Percentiles rank a stretch among this genome's conserved stretches.
These are phyloP conservation scores for Bovichtus variegatus DNA, from an alignment of 2,797 vertebrate species.

Conservation along the genomic window DNA sequence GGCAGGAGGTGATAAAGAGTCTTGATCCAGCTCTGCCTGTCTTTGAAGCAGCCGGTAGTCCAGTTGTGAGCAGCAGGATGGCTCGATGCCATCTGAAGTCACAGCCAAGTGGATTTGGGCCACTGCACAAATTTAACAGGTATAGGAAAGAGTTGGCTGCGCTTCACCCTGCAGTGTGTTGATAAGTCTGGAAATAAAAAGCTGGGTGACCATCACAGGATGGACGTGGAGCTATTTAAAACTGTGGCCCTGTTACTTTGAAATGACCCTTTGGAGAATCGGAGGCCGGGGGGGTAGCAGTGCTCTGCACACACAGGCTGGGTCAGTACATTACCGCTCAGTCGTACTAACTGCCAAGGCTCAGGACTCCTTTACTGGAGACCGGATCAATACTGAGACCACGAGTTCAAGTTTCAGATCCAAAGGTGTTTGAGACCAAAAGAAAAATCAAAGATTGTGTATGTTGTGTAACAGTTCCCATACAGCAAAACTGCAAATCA, in stretches of 20 bases:
- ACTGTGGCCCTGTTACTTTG: constrained; percentile 33
- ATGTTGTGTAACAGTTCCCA: too few species aligned
- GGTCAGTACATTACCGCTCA: constrained; percentile 16
- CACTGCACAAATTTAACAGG: constrained; percentile 70
- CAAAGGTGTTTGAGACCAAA: neutral
- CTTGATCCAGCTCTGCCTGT: constrained; percentile 65
- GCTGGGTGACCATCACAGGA: constrained; percentile 32
- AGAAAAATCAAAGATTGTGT: too few species aligned
- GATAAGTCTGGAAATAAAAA: constrained; percentile 56
- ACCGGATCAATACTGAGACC: constrained; percentile 20
- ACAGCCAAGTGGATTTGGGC: constrained; percentile 65
- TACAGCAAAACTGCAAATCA: too few species aligned
- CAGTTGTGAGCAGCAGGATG: constrained; percentile 56
- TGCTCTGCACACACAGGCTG: constrained; percentile 2
- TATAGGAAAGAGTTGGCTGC: constrained; percentile 53
- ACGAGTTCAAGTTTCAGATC: constrained; percentile 6
- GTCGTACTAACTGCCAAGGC: constrained; percentile 13
- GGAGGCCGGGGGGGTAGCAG: constrained; percentile 17
- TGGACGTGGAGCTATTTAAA: constrained; percentile 30
- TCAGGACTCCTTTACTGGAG: constrained; percentile 18
- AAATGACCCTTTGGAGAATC: constrained; percentile 21
- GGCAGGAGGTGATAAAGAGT: constrained; percentile 73
- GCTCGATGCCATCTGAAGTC: constrained; percentile 59
- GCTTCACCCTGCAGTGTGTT: constrained; percentile 38
- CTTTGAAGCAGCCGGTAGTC: constrained; percentile 62